These are phyloP conservation scores for Gallinago jamesoni DNA, from an alignment of 2,113 vertebrate genomes.

Conservation along the genomic window DNA sequence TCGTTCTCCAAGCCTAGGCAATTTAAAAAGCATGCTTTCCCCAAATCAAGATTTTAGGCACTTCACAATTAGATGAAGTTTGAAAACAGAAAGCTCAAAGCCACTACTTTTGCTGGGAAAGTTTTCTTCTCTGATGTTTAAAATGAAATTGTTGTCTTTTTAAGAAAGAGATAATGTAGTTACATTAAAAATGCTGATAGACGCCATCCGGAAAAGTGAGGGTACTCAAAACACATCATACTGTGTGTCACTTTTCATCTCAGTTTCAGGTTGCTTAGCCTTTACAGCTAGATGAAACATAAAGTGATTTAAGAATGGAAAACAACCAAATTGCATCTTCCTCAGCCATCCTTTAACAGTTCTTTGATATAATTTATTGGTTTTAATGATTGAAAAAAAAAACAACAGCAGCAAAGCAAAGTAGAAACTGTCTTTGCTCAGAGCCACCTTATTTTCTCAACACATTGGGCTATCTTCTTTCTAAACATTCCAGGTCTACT, in stretches of 20 bases:
- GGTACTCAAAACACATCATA: background rate
- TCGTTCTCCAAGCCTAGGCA: background rate
- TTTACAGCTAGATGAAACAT: background rate
- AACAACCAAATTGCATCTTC: background rate
- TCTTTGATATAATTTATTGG: background rate
- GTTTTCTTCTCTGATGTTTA: background rate
- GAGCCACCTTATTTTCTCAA: background rate
- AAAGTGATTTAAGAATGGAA: background rate
- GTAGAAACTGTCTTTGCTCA: background rate
- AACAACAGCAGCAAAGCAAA: background rate
- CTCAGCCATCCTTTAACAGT: background rate
- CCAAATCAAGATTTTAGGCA: background rate
- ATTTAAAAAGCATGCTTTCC: background rate
- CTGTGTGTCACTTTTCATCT: background rate
- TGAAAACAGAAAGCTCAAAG: background rate
- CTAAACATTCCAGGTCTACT: conserved; percentile 85
- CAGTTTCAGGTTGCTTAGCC: background rate
- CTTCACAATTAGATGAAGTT: background rate
- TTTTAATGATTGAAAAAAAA: background rate
- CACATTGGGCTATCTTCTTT: background rate
- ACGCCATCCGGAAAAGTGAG: background rate
- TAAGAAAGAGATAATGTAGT: background rate
- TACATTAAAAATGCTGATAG: background rate
- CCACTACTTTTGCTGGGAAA: background rate
- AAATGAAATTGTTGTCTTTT: background rate